Evolutionary conservation across 2,888 invertebrate species (phyloP), one percentile per base, ranked within the genome.

Genomic region (Cetonia aurata): DNA sequence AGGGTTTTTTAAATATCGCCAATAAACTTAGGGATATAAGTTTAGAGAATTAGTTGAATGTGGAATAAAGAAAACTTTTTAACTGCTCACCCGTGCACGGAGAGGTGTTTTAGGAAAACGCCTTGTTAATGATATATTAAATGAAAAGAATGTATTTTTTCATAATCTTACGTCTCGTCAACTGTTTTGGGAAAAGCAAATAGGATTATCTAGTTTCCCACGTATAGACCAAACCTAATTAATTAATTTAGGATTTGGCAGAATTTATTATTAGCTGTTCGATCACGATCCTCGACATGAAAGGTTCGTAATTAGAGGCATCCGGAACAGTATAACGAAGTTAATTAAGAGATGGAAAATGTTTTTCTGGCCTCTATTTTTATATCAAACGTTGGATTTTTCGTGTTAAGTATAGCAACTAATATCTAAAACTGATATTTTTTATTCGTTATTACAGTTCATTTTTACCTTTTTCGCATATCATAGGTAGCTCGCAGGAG

Each of bases 221-320:
- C 60, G 46, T 46, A 46, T 31, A 46, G 19, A 31, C 13, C n/a
- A 46, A 46, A 46, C 12, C 46, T 48, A 48, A 60, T 46, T 48
- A 62, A 50, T 48, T 48, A 62, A 48, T 33, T 62, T 3, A 48
- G 62, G 33, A 62, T 62, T 62, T 31, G 46, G 10, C 19, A 37
- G 48, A 62, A 60, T 60, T 60, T 59, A 44, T 44, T 59, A 59
- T 44, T 59, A 60, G 60, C 60, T 13, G 31, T 44, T 31, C 46
- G 46, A 46, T 60, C 33, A 56, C 41, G 56, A 56, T 56, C 48
- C 33, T 15, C 31, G 46, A 33, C 33, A 48, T 48, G 31, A 60
- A 60, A 48, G 60, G 59, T 44, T 59, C 44, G n/a, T 59, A 33
- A 62, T 62, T 48, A 48, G 48, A 33, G 33, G 48, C 50, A 33